phyloP scores from a whole-genome alignment of 2,113 vertebrate genomes.

The Tenrec ecaudatus region DNA sequence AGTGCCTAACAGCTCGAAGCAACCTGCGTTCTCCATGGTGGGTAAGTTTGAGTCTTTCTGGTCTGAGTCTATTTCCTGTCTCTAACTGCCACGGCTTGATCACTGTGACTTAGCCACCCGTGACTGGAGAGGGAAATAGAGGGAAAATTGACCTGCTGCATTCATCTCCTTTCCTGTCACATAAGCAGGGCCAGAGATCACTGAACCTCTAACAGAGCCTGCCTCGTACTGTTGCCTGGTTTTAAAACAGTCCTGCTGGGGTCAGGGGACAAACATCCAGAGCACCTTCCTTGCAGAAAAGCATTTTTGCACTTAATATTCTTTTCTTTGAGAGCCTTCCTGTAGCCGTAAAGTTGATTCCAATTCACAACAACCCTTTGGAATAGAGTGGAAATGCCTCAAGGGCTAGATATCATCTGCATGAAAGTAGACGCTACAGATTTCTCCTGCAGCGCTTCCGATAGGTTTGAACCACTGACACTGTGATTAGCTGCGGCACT shows the following conservation, averaged over 20 bases:
- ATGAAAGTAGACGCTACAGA: neutral
- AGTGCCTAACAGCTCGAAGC: neutral
- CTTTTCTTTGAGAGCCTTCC: neutral
- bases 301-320: neutral
- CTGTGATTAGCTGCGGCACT: neutral
- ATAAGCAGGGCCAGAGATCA: constrained; percentile 72
- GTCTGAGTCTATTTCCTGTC: constrained; percentile 83
- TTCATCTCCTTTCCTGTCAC: constrained; percentile 71
- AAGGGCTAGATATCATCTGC: neutral
- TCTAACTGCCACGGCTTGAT: constrained; percentile 81
- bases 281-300: neutral
- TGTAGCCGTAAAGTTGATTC: neutral
- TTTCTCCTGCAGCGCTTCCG: neutral
- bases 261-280: neutral
- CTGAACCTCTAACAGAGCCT: constrained; percentile 51
- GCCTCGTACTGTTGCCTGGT: constrained; percentile 65
- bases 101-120: constrained; percentile 81
- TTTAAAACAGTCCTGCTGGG: neutral
- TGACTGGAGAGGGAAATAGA: constrained; percentile 86
- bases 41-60: constrained; percentile 65
- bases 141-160: constrained; percentile 58
- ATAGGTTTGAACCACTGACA: neutral
- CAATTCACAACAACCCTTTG: neutral
- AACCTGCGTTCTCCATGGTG: neutral
- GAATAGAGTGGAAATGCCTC: neutral